Evolutionary conservation across 2,113 vertebrate species (phyloP), one percentile per base, ranked within the genome.

Genomic region (Lepus europaeus): DNA sequence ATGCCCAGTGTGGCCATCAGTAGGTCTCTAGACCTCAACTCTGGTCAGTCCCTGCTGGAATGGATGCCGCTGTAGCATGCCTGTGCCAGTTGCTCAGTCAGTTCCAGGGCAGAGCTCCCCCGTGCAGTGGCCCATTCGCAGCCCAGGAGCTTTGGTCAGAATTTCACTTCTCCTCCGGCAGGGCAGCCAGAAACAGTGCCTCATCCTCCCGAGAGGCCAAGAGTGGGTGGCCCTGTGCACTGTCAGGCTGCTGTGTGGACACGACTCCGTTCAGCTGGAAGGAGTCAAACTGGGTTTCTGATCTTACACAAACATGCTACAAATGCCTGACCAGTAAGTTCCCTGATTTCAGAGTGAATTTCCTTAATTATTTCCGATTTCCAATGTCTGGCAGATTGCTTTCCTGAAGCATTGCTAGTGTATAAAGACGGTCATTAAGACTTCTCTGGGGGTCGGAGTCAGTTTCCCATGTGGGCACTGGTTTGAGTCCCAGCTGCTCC

Each of bases 311-410:
- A 22, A 76, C 74, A 17, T 73, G 20, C 39, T 25, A 83, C 5
- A 45, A 85, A 2, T 79, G 59, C 22, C 64, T 63, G n/a, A 36
- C 89, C 51, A 87, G 25, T 36, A 76, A 86, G 79, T 90, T 53
- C 9, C 27, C n/a, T 89, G 51, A 83, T 56, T 81, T 83, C n/a
- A 80, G 61, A 72, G 11, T 53, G 61, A 89, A 83, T 66, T 87
- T 88, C 6, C 59, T 89, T 88, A 88, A 80, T 88, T 74, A 79
- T 78, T 33, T 70, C 79, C 88, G 86, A 87, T 83, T 92, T 92
- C 85, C 36, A 39, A 45, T 70, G 22, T 80, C 88, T 93, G 90
- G 11, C 20, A 64, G 8, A 78, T 9, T 66, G 13, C 80, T 86
- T 93, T 87, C 45, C 27, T 64, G 53, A 89, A 82, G 51, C 33